Evolutionary conservation across 2,888 invertebrate species (phyloP).

Genomic region (Drosophila fungiperda): DNA sequence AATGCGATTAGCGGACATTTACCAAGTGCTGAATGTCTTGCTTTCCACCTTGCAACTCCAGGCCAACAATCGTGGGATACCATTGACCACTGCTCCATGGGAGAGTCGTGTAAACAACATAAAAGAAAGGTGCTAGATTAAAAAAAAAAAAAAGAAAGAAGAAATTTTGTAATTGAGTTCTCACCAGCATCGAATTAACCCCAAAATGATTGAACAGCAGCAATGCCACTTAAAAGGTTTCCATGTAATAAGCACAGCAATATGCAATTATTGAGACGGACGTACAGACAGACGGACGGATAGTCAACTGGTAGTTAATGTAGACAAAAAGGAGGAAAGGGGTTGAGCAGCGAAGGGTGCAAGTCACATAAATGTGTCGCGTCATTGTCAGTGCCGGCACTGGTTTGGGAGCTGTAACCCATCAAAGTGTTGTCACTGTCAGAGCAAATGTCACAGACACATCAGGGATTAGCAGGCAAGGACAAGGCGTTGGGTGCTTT

Average conservation of each 20-base stretch:
- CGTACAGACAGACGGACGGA: not conserved
- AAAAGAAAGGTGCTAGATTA: not conserved
- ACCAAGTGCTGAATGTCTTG: conserved; percentile 12
- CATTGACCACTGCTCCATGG: conserved; percentile 4
- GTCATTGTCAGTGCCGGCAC: conserved; percentile 59
- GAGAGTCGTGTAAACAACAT: not conserved
- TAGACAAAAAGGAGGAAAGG: conserved; percentile 21
- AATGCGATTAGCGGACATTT: conserved; percentile 46
- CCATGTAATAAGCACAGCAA: conserved; percentile 42
- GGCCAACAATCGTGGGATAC: conserved; percentile 30
- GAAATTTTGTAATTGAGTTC: conserved; percentile 68
- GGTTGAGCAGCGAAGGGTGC: conserved; percentile 22
- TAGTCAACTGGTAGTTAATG: conserved; percentile 1
- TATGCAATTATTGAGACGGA: not conserved
- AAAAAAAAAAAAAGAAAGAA: conserved; percentile 9
- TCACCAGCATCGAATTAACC: conserved; percentile 44
- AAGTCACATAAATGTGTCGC: conserved; percentile 52
- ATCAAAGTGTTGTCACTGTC: conserved; percentile 85
- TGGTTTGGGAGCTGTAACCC: conserved; percentile 58
- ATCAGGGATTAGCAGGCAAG: conserved; percentile 83
- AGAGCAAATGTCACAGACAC: conserved; percentile 84
- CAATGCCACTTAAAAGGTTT: conserved; percentile 53
- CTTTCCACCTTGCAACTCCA: conserved; percentile 1
- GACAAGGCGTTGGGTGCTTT: conserved; percentile 35
- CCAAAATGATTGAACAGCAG: conserved; percentile 47